phyloP scores from a whole-genome alignment of 1,140 invertebrate species.

The Arctopsyche grandis region DNA sequence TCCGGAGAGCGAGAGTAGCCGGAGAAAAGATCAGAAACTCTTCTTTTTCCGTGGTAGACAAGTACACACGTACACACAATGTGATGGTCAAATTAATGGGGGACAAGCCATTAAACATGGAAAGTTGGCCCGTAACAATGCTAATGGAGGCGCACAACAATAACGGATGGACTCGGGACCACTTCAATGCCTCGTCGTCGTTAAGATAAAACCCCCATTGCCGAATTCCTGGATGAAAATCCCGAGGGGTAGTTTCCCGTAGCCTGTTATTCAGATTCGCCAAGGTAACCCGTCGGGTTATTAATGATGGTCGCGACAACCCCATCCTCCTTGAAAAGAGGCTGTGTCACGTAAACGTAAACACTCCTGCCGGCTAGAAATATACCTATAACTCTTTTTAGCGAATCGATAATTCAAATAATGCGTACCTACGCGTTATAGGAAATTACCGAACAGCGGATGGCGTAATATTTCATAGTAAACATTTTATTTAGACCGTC shows the following conservation, averaged over 20 bases:
- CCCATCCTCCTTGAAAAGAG: background rate
- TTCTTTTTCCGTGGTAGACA: background rate
- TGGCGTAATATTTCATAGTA: no score
- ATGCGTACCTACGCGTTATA: no score
- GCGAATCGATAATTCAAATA: no score
- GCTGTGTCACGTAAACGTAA: background rate
- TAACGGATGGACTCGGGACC: conserved; percentile 43
- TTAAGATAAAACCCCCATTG: conserved; percentile 48
- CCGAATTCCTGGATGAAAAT: conserved; percentile 4
- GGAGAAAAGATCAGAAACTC: background rate
- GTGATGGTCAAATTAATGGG: conserved; percentile 47
- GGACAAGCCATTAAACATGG: conserved; percentile 50
- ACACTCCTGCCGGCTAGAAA: background rate
- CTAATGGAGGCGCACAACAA: conserved; percentile 47
- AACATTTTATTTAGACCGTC: no score
- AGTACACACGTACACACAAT: conserved; percentile 18
- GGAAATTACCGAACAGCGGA: no score
- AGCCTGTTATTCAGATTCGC: conserved; percentile 17
- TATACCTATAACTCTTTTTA: no score
- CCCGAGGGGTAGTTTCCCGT: background rate
- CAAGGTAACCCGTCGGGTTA: background rate
- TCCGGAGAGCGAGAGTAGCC: no score
- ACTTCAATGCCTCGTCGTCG: conserved; percentile 31
- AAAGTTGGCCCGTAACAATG: conserved; percentile 49
- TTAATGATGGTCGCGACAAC: conserved; percentile 13